A percentile compares a stretch with the other conserved stretches of the same genome.
Conservation (phyloP, 2,888 invertebrate genomes). For the Rapana venosa region DNA sequence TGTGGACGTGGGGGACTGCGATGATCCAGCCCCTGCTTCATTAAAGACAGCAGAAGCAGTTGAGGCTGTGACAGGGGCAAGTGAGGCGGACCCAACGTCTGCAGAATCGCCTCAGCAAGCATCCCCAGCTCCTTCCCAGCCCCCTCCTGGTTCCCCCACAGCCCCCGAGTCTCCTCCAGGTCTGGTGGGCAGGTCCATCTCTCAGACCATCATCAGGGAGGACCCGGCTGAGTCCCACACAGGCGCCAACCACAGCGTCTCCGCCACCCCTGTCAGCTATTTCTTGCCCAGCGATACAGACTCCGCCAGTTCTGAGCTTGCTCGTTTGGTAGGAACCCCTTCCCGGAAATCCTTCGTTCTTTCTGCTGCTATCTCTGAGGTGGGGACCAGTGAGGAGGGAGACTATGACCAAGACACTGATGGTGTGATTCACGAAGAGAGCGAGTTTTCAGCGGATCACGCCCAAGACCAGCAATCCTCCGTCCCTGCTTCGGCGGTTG, state of each 20-base stretch:
- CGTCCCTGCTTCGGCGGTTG: not conserved
- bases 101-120: not conserved
- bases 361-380: not conserved
- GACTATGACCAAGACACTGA: not conserved
- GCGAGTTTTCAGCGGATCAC: not conserved
- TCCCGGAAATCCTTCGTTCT: conserved; percentile 41
- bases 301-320: conserved; percentile 48
- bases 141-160: too few species aligned
- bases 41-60: not conserved
- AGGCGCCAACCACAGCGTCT: not conserved
- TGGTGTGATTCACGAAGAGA: not conserved
- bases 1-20: not conserved
- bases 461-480: not conserved
- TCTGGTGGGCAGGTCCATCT: conserved; percentile 12
- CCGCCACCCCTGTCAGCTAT: conserved; percentile 30
- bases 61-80: not conserved
- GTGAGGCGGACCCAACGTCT: not conserved
- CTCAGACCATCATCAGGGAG: not conserved
- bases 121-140: not conserved
- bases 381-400: not conserved
- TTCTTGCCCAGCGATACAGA: conserved; percentile 40
- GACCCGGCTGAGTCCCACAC: not conserved
- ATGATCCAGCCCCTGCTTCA: not conserved
- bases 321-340: conserved; percentile 26
- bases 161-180: not conserved